A percentile compares a stretch with the other conserved stretches of the same genome.
These are phyloP conservation scores for Eurytoma adleriae DNA, from an alignment of 2,888 invertebrate genomes.

Conservation along the genomic window DNA sequence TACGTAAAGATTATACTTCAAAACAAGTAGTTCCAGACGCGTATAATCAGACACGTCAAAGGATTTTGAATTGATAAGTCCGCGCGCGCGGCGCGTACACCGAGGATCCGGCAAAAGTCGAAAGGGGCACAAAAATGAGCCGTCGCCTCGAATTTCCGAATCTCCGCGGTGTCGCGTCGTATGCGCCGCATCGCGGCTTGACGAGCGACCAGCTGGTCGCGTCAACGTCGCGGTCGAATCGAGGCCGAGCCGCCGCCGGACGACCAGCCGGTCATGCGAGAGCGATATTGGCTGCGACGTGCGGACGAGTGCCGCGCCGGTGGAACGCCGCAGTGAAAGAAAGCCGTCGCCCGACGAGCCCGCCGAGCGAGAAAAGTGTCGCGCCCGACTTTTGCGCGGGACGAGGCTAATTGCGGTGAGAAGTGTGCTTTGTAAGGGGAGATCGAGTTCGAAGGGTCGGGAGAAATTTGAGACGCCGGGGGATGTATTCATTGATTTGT, in stretches of 20 bases:
- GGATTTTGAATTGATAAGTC: background rate
- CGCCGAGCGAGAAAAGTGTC: too few relatives aligned
- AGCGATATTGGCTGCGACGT: conserved; percentile 70
- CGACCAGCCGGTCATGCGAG: conserved; percentile 53
- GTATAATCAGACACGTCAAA: background rate
- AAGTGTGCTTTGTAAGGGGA: too few relatives aligned
- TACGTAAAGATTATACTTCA: background rate
- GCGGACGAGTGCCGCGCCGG: conserved; percentile 57
- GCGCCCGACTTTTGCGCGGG: too few relatives aligned
- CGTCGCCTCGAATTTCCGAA: conserved; percentile 52
- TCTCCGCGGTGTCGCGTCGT: conserved; percentile 34
- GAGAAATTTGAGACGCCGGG: too few relatives aligned
- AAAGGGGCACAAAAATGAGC: background rate
- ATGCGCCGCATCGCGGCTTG: conserved; percentile 20
- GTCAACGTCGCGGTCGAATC: conserved; percentile 63
- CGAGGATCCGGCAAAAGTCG: too few relatives aligned
- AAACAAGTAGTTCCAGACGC: background rate
- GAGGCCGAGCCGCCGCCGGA: conserved; percentile 61
- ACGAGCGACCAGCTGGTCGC: conserved; percentile 61
- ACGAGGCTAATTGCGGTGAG: too few relatives aligned
- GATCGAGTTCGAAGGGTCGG: too few relatives aligned
- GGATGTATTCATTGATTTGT: too few relatives aligned
- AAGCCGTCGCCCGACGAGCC: background rate
- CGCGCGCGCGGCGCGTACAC: background rate
- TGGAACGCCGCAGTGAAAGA: conserved; percentile 1